Base-by-base conservation (phyloP, 2,888 invertebrate genomes). In the Plemyria rubiginata region DNA sequence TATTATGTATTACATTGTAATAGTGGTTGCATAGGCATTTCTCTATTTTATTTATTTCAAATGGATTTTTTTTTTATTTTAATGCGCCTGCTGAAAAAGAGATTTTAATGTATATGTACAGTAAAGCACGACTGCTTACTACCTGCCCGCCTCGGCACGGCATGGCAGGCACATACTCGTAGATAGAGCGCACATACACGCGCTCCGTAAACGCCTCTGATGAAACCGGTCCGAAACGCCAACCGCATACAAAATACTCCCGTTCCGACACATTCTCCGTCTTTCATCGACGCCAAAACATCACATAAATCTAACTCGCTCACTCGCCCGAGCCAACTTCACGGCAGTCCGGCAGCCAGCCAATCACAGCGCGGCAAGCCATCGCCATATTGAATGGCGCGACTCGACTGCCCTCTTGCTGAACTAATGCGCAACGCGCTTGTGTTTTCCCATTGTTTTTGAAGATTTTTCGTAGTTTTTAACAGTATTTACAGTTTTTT, bases 301-400 rank as follows among this genome's bases (percentile, higher is more conserved):
- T 84, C 87, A 84, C 86, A 92, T 93, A 91, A 90, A 88, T 88
- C 88, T 80, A 74, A 82, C 90, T 85, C 91, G 83, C 88, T 92
- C 90, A 72, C 84, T 79, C 87, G 79, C 71, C 71, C 77, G 74
- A 81, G 74, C 85, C 80, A 92, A 92, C 91, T 91, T 90, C 90
- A 88, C 72, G 70, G 66, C 83, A 77, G 72, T 84, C 80, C 80
- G 76, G 68, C 72, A 72, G 68, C 56, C 73, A 76, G 67, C 92
- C 90, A 90, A 91, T 91, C 74, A 80, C 67, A 74, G 80, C 70
- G 73, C 80, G 70, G 75, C 76, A 71, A 77, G 66, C 74, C 84
- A 88, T 89, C 91, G 93, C 93, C 93, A 93, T 93, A 88, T 93
- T 93, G 92, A 85, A 87, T 80, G 73, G 75, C 68, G 75, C 84